Percentiles rank a stretch among this genome's conserved stretches.
Evolutionary conservation across 2,888 invertebrate genomes (phyloP).

Genomic region (Anodontia alba): DNA sequence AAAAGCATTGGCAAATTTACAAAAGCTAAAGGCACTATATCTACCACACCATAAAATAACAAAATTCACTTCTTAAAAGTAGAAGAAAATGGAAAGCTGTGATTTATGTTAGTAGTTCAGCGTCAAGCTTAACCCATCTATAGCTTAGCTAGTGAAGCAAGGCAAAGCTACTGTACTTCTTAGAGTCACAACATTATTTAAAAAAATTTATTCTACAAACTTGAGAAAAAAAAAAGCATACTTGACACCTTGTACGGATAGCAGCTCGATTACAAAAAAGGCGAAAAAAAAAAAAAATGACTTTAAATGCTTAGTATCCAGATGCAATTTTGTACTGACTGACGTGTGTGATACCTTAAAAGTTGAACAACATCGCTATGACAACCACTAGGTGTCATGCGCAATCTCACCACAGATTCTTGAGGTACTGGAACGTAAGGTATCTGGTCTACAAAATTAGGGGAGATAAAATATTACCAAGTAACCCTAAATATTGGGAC

Average conservation of each 20-base stretch:
- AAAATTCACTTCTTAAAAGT: no score
- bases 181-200: no score
- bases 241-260: no score
- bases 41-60: no score
- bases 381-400: slow-evolving; percentile 67
- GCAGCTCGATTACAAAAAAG: no score
- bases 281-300: not conserved
- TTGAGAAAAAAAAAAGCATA: no score
- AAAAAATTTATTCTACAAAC: no score
- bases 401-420: slow-evolving; percentile 78
- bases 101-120: not conserved
- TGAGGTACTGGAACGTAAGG: slow-evolving; percentile 79
- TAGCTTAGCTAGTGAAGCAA: slow-evolving; percentile 10
- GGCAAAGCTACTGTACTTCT: not conserved
- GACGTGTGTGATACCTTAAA: slow-evolving; percentile 66
- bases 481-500: no score
- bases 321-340: slow-evolving; percentile 20
- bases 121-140: not conserved
- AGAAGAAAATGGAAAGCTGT: no score
- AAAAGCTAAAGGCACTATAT: no score
- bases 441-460: slow-evolving; percentile 69
- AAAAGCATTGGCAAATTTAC: no score
- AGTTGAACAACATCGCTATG: slow-evolving; percentile 69
- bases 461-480: not conserved
- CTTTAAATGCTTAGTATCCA: slow-evolving; percentile 20